phyloP scores from a whole-genome alignment of 2,797 vertebrate species.

The Bufotes viridis region DNA sequence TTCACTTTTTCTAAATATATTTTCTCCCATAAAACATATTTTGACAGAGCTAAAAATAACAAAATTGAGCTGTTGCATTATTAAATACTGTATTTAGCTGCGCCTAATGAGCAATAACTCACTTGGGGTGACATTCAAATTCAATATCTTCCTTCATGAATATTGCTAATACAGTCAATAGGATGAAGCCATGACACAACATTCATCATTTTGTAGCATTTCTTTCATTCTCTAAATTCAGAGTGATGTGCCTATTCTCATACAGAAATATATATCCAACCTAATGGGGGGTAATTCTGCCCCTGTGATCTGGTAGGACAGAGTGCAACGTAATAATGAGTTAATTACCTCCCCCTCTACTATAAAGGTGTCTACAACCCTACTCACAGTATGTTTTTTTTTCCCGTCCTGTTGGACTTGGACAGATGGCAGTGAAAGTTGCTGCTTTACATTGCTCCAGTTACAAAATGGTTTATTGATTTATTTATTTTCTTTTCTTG shows the following conservation, averaged over 20 bases:
- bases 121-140: constrained; percentile 54
- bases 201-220: constrained; percentile 11
- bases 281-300: too few species aligned
- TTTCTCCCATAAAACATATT: constrained; percentile 30
- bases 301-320: too few species aligned
- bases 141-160: constrained; percentile 41
- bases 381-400: too few species aligned
- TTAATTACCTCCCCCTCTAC: too few species aligned
- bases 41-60: constrained; percentile 46
- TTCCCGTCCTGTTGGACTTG: too few species aligned
- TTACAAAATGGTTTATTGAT: too few species aligned
- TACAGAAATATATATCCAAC: not conserved
- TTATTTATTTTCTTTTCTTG: too few species aligned
- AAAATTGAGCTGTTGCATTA: constrained; percentile 52
- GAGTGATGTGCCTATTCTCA: not conserved
- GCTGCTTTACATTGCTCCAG: too few species aligned
- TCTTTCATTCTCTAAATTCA: not conserved
- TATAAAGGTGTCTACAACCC: too few species aligned
- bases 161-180: constrained; percentile 26
- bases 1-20: constrained; percentile 42
- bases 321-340: too few species aligned
- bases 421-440: too few species aligned
- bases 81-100: constrained; percentile 53
- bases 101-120: constrained; percentile 48
- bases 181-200: not conserved